Base-by-base conservation (phyloP, 2,797 vertebrate species). In the Sebastes oblongus region DNA sequence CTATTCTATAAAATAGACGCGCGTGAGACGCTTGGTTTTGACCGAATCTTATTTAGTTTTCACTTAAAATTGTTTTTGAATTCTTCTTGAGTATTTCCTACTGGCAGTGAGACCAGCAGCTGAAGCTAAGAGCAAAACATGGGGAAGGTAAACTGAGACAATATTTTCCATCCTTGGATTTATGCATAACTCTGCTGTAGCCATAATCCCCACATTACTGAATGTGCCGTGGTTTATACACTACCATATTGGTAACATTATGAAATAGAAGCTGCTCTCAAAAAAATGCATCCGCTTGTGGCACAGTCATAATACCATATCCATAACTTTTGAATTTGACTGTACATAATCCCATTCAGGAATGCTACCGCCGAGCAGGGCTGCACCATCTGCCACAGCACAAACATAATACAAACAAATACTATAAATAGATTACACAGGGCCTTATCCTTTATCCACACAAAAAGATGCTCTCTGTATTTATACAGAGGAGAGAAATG, bases 341-440 rank as follows among this genome's bases (percentile, higher is more conserved):
- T 70, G 81, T 70, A 61, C 64, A 77, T 81, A 92, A 85, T 92
- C 81, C 81, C 58, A 88, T 87, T 84, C 68, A 77, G 77, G 73
- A 74, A 76, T 78, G 75, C 75, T 70, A 66, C 77, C 25, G 46
- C 77, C 30, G 55, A 86, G 82, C 81, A 66, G 42, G 78, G 69
- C 76, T 69, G 12, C 80, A 71, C 91, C 79, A 80, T 90, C 88
- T 92, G 89, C 88, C 87, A 78, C 60, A 74, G 84, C 76, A 80
- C 80, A 88, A 84, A 91, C 87, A 88, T 64, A 83, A 87, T 76
- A 75, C 71, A 84, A 82, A 83, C 84, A 90, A 90, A 88, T 86
- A 85, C 86, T 89, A 88, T 90, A 93, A 93, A 93, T 89, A 94
- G 92, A 90, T 94, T 88, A 92, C 78, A 91, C 86, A 72, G 80